Evolutionary conservation across 2,113 vertebrate genomes (phyloP).

Genomic region (Cyphomyrus plagiostoma): DNA sequence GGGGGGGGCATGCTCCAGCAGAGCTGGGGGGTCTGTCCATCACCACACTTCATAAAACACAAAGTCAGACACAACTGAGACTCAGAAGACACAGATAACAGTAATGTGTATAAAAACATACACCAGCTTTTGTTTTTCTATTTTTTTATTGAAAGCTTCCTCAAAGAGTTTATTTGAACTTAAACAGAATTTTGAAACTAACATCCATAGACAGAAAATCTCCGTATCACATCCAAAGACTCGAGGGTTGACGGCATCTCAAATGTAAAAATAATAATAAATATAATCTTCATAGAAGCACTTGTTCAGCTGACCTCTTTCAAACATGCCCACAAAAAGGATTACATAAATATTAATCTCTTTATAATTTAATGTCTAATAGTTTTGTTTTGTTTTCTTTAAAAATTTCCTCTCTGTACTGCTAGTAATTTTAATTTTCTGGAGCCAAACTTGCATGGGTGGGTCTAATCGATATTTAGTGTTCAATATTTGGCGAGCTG

Average conservation of each 20-base stretch:
- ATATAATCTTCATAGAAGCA: constrained; percentile 61
- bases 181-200: constrained; percentile 88
- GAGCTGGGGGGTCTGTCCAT: background rate
- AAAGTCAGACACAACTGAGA: background rate
- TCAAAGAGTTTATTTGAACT: constrained; percentile 76
- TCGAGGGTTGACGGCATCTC: constrained; percentile 57
- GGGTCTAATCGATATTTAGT: background rate
- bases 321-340: constrained; percentile 62
- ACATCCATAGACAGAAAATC: constrained; percentile 91
- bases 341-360: constrained; percentile 68
- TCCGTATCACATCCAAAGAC: constrained; percentile 57
- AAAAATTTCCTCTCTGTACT: constrained; percentile 31
- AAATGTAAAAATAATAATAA: constrained; percentile 36
- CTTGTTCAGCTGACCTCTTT: constrained; percentile 33
- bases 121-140: constrained; percentile 23
- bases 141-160: constrained; percentile 96
- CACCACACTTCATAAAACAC: background rate
- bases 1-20: no score
- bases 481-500: background rate
- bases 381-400: constrained; percentile 31
- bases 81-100: background rate
- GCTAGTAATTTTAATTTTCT: constrained; percentile 30
- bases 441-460: constrained; percentile 32
- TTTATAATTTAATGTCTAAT: constrained; percentile 50
- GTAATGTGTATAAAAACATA: background rate